A percentile compares a stretch with the other conserved stretches of the same genome.
Conservation (phyloP, 2,113 vertebrate species). For the Onychostruthus taczanowskii region DNA sequence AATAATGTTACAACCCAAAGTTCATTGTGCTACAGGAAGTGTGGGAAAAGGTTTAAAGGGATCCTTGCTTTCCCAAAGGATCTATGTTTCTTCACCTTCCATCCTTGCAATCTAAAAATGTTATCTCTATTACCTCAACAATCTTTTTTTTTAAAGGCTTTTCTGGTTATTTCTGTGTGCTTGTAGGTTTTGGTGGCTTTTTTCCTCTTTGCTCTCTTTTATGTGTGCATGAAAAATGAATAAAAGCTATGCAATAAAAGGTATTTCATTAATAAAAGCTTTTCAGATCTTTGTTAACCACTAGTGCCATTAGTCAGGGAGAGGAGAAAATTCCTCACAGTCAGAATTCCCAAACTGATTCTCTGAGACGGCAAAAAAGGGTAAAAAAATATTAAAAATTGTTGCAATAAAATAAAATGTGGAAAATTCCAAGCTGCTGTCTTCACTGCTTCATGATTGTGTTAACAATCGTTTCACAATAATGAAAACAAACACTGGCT, state of each 20-base stretch:
- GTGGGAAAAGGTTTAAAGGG: slow-evolving; percentile 21
- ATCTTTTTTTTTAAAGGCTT: not conserved
- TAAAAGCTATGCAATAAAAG: not conserved
- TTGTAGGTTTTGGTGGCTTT: not conserved
- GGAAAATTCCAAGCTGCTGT: not conserved
- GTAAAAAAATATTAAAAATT: not conserved
- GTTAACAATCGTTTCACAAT: not conserved
- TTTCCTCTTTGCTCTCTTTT: not conserved
- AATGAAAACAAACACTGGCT: not conserved
- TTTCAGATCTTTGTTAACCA: not conserved
- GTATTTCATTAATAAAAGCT: slow-evolving; percentile 4
- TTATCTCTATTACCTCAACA: slow-evolving; percentile 11
- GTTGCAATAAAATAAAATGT: not conserved
- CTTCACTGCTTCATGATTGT: not conserved
- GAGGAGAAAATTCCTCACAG: not conserved
- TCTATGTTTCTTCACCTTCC: slow-evolving; percentile 12
- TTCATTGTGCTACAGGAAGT: not conserved
- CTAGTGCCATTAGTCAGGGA: not conserved
- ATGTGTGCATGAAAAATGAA: not conserved
- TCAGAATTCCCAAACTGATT: not conserved
- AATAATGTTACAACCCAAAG: slow-evolving; percentile 4
- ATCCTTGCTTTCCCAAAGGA: slow-evolving; percentile 18
- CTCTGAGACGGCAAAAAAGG: not conserved
- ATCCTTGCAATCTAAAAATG: not conserved
- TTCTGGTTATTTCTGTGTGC: not conserved